Percentiles rank a stretch among this genome's conserved stretches.
Evolutionary conservation across 2,113 vertebrate genomes (phyloP).

Genomic region (Jacana jacana): DNA sequence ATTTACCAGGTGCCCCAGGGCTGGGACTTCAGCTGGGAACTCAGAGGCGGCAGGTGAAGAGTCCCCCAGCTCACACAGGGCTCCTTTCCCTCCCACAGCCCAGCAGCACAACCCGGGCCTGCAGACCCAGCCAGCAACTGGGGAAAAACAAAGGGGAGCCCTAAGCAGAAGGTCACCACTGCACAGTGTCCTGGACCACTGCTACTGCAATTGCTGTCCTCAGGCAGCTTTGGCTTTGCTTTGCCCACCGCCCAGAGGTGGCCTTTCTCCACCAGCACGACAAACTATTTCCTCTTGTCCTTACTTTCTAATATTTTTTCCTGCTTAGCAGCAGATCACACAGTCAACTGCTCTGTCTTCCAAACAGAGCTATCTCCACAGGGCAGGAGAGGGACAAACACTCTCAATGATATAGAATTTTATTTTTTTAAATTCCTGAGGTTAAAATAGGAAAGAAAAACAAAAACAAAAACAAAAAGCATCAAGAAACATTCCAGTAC

Average conservation of each 20-base stretch:
- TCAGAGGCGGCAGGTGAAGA: fast-evolving
- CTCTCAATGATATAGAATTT: conserved; percentile 11
- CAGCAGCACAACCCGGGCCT: fast-evolving
- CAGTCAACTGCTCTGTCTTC: background rate
- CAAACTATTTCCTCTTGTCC: background rate
- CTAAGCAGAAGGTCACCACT: background rate
- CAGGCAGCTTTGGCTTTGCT: background rate
- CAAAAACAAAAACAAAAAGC: conserved; percentile 33
- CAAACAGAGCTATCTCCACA: background rate
- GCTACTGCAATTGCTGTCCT: background rate
- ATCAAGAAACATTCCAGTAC: conserved; percentile 42
- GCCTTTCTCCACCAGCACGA: background rate
- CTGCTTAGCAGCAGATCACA: background rate
- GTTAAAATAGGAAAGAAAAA: conserved; percentile 30
- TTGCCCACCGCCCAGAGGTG: background rate
- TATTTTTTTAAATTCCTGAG: conserved; percentile 73
- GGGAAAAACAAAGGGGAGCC: background rate
- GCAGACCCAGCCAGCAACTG: background rate
- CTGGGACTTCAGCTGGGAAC: background rate
- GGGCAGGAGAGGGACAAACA: background rate
- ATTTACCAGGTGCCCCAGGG: fast-evolving
- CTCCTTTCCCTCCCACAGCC: background rate
- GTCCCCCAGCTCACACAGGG: fast-evolving
- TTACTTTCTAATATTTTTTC: background rate
- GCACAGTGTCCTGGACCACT: fast-evolving